phyloP scores from a whole-genome alignment of 2,113 vertebrate genomes.

The Pipra filicauda region DNA sequence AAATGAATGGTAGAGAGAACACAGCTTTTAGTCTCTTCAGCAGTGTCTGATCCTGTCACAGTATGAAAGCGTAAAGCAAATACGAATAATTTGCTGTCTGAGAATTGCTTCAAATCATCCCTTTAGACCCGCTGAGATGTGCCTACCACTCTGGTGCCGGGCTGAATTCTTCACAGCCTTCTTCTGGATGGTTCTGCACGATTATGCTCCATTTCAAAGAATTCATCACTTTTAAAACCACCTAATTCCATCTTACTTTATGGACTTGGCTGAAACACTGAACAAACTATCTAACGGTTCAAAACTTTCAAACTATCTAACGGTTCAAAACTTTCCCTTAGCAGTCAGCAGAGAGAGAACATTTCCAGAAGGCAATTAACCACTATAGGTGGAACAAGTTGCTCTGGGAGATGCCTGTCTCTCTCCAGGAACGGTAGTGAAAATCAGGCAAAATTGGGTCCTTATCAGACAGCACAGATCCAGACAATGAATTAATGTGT shows the following conservation, averaged over 20 bases:
- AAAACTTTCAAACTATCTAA: neutral
- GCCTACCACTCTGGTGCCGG: neutral
- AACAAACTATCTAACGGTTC: neutral
- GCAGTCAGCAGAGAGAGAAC: neutral
- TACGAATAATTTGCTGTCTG: neutral
- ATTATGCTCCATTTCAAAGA: neutral
- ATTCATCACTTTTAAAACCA: neutral
- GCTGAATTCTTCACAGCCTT: neutral
- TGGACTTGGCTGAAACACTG: neutral
- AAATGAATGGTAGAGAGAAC: neutral
- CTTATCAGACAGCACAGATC: neutral
- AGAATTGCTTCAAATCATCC: neutral
- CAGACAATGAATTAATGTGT: neutral
- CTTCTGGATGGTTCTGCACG: neutral
- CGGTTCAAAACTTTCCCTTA: neutral
- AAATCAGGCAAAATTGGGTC: neutral
- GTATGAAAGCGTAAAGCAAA: neutral
- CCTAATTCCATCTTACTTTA: neutral
- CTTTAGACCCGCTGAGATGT: neutral
- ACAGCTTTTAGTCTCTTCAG: neutral
- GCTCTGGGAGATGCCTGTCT: neutral
- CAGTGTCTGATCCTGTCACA: neutral
- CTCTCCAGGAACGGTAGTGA: neutral
- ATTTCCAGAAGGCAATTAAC: neutral
- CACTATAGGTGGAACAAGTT: neutral